Evolutionary conservation across 2,113 vertebrate genomes (phyloP), one percentile per base, ranked within the genome.

Genomic region (Procavia capensis): DNA sequence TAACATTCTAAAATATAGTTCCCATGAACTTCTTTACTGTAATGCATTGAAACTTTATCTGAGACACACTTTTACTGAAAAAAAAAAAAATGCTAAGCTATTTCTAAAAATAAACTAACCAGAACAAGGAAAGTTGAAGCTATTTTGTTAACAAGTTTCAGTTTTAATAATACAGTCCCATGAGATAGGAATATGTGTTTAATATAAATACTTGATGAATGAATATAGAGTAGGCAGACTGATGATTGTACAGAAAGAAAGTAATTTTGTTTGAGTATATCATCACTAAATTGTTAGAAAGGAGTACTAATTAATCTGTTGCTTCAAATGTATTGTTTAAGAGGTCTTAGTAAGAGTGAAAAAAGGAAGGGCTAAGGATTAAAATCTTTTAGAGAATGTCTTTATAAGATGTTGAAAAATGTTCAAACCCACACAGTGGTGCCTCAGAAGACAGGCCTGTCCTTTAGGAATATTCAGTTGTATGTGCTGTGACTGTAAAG

Each of bases 261-360:
- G 2, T 3, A 74, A 19, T 6, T 0, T 11, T 54, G 3, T 41
- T 8, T 81, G 27, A 29, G 29, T 36, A 6, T 3, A 10, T 59
- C 45, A 43, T 47, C 66, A 66, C 5, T 16, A 29, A 74, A 39
- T 24, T 45, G 4, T 83, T 86, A 47, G 14, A 66, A 83, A 91
- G 34, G 27, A 61, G 22, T 22, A 57, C 16, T 61, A 9, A 79
- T 54, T 27, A 41, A 85, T 72, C 6, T 85, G 5, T 29, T 47
- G 29, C 25, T 57, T 22, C 3, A 34, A n/a, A 47, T 61, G 43
- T 14, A n/a, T 47, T 4, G 29, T 54, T 64, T 75, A 72, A 27
- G 4, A 41, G 25, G 8, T 29, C 10, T 63, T 61, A 50, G 19
- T 70, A 80, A 72, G 85, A 72, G 8, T 59, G 31, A 11, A 54